Conservation (phyloP, 2,888 invertebrate species). For the Venustoraphidia nigricollis region DNA sequence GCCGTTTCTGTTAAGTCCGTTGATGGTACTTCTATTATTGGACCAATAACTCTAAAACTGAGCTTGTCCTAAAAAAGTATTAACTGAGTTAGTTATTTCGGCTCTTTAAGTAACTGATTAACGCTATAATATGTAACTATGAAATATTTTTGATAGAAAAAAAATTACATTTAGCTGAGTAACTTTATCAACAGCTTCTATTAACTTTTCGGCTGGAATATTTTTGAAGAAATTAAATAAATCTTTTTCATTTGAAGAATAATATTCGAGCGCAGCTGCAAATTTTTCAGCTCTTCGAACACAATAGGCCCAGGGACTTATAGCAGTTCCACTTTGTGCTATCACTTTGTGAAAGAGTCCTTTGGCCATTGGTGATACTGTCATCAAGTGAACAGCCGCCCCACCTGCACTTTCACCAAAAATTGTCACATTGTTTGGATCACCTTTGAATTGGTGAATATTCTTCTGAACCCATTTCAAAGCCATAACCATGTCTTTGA, state of each 20-base stretch:
- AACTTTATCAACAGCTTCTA: constrained; percentile 2
- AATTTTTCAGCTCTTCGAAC: constrained; percentile 2
- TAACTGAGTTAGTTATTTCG: too few relatives aligned
- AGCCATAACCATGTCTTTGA: constrained; percentile 11
- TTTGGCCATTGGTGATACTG: constrained; percentile 15
- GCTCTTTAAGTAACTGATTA: too few relatives aligned
- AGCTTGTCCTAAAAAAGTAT: background rate
- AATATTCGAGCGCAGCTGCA: constrained; percentile 1
- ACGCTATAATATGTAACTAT: too few relatives aligned
- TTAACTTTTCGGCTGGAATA: constrained; percentile 5
- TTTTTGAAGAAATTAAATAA: constrained; percentile 6
- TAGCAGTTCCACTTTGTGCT: constrained; percentile 8
- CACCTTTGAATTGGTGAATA: constrained; percentile 12
- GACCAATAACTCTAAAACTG: constrained; percentile 9
- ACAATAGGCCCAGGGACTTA: background rate
- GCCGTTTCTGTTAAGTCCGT: constrained; percentile 11
- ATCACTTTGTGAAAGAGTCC: constrained; percentile 10
- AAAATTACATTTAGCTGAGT: constrained; percentile 1
- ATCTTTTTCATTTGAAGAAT: constrained; percentile 7
- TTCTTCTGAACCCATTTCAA: constrained; percentile 12
- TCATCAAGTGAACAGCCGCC: constrained; percentile 15
- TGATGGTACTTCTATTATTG: constrained; percentile 13
- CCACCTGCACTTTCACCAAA: constrained; percentile 17
- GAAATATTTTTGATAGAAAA: too few relatives aligned
- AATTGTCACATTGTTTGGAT: constrained; percentile 15